These are phyloP conservation scores for Sebastes vulpes DNA, from an alignment of 2,797 vertebrate genomes.

Conservation along the genomic window DNA sequence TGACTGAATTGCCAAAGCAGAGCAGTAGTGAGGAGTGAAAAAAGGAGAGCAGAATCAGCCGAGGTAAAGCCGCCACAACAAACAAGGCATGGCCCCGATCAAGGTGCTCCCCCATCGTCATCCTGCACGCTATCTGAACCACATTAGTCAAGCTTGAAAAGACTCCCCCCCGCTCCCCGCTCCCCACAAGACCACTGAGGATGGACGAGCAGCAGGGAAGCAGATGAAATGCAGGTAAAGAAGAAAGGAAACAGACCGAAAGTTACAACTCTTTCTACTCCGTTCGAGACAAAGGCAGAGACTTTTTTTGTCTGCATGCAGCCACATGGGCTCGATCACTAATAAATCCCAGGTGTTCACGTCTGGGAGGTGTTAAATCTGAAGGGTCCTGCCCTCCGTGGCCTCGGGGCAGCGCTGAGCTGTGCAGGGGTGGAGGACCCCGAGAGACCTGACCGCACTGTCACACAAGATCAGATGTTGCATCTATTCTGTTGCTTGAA, in stretches of 20 bases:
- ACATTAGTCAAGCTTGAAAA: constrained; percentile 80
- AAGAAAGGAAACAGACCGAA: constrained; percentile 32
- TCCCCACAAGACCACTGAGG: constrained; percentile 60
- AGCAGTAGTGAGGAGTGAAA: constrained; percentile 28
- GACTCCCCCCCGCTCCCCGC: constrained; percentile 45
- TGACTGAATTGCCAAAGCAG: constrained; percentile 47
- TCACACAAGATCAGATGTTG: constrained; percentile 69
- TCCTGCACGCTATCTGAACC: constrained; percentile 74
- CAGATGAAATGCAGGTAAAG: constrained; percentile 67
- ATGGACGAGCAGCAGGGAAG: constrained; percentile 67
- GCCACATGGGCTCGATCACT: constrained; percentile 47
- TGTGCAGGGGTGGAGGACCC: constrained; percentile 59
- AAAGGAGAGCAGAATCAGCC: constrained; percentile 24
- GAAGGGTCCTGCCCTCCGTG: constrained; percentile 63
- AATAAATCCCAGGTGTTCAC: constrained; percentile 79
- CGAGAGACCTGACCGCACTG: constrained; percentile 57
- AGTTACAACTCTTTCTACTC: constrained; percentile 49
- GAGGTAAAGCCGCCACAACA: constrained; percentile 63
- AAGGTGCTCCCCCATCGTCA: constrained; percentile 72
- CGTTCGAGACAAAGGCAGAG: constrained; percentile 40
- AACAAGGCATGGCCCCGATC: constrained; percentile 68
- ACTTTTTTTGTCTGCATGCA: constrained; percentile 44
- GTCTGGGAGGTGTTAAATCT: constrained; percentile 80
- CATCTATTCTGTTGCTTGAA: constrained; percentile 59
- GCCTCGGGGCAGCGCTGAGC: constrained; percentile 61